Base-by-base conservation (phyloP, 1,140 invertebrate species). In the Nylanderia fulva region DNA sequence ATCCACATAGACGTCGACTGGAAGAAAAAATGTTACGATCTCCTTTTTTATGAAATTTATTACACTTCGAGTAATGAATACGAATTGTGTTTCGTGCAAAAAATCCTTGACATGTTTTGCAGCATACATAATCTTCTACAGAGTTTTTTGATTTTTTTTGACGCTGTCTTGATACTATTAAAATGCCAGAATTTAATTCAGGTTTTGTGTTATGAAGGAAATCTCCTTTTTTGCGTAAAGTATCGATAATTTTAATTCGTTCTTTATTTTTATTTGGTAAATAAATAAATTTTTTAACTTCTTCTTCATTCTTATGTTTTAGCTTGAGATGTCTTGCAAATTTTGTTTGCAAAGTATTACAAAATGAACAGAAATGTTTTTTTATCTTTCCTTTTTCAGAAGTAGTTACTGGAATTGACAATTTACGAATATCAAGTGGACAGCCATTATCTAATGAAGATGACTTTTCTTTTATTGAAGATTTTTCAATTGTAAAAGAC, bases 31-130 rank as follows among this genome's bases (percentile, higher is more conserved):
- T 56, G n/a, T 56, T 24, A 56, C n/a, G 54, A 58, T 8, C 54
- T 58, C 9, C 54, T 58, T 58, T 58, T 58, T 58, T 56, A 56
- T 21, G 54, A 56, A 56, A 56, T 56, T n/a, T 58, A 58, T 58
- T 58, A 58, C 54, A 58, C 0, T 58, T 58, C 3, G 54, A 24
- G 54, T 9, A 58, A 58, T 58, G 54, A 58, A 58, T 7, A 58
- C 54, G 54, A 58, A 58, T 58, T 24, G 54, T 58, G 21, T 27
- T 58, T 58, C 4, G 21, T 58, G 54, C 54, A 58, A 58, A 58
- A 58, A 27, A 27, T 9, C 54, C 54, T 58, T 24, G 24, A 58
- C 54, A 58, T 58, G 54, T 58, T 58, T 13, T 24, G 54, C 21
- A 58, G 21, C 21, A 58, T 0, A 58, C 54, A 58, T 58, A 58